Conservation (phyloP, 1,140 invertebrate species). For the Drosophila gunungcola region DNA sequence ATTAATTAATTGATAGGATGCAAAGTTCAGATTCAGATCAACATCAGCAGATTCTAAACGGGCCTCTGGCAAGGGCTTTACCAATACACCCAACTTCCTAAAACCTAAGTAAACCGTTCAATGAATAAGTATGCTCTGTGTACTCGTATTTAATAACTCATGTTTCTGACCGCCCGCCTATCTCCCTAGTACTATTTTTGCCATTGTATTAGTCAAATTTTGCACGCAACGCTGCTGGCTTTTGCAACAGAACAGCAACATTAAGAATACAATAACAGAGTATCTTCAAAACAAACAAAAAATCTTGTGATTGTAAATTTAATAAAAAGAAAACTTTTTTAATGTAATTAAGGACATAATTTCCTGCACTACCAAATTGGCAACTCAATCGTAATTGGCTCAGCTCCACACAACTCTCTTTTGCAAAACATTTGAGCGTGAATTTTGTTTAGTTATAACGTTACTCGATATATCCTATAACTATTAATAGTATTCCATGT, state of each 20-base stretch:
- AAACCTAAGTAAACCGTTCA: conserved; percentile 47
- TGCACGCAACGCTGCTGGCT: conserved; percentile 59
- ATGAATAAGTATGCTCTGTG: conserved; percentile 58
- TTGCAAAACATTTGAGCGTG: conserved; percentile 33
- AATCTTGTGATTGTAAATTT: conserved; percentile 82
- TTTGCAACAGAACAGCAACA: conserved; percentile 40
- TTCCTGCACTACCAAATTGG: conserved; percentile 40
- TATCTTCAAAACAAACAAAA: conserved; percentile 45
- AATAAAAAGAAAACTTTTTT: conserved; percentile 68
- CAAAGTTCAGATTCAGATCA: conserved; percentile 65
- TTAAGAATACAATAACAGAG: conserved; percentile 46
- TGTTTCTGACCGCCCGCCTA: conserved; percentile 50
- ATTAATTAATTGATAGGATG: conserved; percentile 67
- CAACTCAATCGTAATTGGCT: conserved; percentile 29
- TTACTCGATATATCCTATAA: conserved; percentile 45
- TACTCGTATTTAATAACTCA: conserved; percentile 53
- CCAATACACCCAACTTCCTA: conserved; percentile 23
- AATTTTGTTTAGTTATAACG: conserved; percentile 46
- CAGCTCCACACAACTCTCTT: conserved; percentile 20
- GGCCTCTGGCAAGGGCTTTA: conserved; percentile 36
- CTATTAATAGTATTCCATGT: conserved; percentile 59
- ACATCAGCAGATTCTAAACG: conserved; percentile 46
- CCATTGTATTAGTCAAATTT: conserved; percentile 77
- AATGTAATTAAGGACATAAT: conserved; percentile 67
- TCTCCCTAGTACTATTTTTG: conserved; percentile 73